phyloP scores from a whole-genome alignment of 2,888 invertebrate species.

The Boloria selene region DNA sequence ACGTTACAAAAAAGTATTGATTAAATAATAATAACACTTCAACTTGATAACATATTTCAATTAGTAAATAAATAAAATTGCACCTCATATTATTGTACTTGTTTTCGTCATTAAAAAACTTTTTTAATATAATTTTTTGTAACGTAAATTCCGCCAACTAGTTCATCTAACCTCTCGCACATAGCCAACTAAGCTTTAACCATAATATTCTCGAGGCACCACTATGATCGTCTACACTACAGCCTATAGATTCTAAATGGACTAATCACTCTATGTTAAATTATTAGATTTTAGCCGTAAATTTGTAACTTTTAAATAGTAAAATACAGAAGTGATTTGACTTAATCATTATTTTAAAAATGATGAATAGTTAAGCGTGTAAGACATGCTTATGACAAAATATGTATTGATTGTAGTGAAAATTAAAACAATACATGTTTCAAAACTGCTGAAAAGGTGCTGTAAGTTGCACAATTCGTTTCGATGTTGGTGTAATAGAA shows the following conservation, averaged over 20 bases:
- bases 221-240: constrained; percentile 49
- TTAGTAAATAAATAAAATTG: too few relatives aligned
- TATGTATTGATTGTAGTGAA: not conserved
- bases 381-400: not conserved
- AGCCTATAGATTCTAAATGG: constrained; percentile 39
- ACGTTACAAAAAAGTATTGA: constrained; percentile 20
- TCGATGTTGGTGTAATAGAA: too few relatives aligned
- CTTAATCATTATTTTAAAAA: constrained; percentile 8
- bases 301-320: constrained; percentile 18
- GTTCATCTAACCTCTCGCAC: constrained; percentile 31
- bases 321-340: constrained; percentile 5
- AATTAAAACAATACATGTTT: too few relatives aligned
- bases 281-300: constrained; percentile 13
- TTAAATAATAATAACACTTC: not conserved
- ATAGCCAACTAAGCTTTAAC: constrained; percentile 46
- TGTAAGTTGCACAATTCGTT: too few relatives aligned
- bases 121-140: constrained; percentile 6
- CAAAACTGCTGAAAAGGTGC: too few relatives aligned
- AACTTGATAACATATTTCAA: not conserved
- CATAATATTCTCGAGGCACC: constrained; percentile 46
- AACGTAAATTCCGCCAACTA: constrained; percentile 1
- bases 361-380: constrained; percentile 6
- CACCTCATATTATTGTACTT: not conserved
- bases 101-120: not conserved
- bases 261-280: constrained; percentile 40